phyloP scores from a whole-genome alignment of 2,113 vertebrate genomes.

The Coturnix japonica region DNA sequence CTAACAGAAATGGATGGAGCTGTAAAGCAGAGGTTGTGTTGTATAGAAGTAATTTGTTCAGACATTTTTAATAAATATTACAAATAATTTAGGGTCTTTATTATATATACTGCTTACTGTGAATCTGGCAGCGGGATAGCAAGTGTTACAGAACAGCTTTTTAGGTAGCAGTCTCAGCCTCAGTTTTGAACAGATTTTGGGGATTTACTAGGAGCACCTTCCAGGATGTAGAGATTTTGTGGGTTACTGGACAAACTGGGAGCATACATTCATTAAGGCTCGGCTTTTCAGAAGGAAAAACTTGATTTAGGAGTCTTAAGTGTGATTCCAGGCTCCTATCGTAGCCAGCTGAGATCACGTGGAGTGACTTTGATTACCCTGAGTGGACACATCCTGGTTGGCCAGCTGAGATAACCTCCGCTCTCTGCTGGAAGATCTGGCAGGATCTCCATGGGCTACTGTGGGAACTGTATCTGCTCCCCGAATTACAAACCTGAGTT shows the following conservation, averaged over 20 bases:
- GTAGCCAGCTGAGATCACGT: background rate
- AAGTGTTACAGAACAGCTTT: background rate
- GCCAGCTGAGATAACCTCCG: background rate
- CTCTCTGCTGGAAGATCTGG: background rate
- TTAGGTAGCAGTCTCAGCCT: background rate
- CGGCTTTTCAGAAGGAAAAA: background rate
- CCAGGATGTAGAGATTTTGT: background rate
- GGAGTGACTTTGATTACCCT: background rate
- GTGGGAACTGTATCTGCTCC: background rate
- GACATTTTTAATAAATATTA: constrained; percentile 16
- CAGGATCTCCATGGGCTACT: background rate
- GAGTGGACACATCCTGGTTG: background rate
- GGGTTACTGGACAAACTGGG: background rate
- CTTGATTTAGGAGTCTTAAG: background rate
- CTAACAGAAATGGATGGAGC: background rate
- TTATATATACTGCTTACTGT: background rate
- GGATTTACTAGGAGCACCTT: background rate
- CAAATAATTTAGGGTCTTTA: constrained; percentile 35
- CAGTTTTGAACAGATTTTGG: background rate
- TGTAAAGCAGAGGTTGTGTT: constrained; percentile 8
- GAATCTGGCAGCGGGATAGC: background rate
- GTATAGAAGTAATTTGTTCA: constrained; percentile 19
- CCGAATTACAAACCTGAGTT: background rate
- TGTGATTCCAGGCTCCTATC: background rate
- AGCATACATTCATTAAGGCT: background rate